These are phyloP conservation scores for Lobophora halterata DNA, from an alignment of 2,888 invertebrate genomes.

Conservation along the genomic window DNA sequence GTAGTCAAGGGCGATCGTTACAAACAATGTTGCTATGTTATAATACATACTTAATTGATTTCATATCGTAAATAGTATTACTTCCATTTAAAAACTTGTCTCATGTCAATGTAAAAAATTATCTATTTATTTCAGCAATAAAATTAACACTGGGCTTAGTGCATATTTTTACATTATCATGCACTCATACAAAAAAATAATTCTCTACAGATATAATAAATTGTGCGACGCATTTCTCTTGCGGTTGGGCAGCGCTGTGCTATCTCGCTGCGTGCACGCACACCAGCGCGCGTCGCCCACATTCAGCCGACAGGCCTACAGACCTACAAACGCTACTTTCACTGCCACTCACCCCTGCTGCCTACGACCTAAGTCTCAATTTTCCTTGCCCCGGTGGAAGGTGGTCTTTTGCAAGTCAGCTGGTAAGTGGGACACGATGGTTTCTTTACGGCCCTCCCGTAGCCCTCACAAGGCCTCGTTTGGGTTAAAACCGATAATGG, in stretches of 20 bases:
- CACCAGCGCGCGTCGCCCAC: conserved; percentile 58
- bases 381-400: conserved; percentile 29
- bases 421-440: conserved; percentile 69
- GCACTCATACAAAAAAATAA: neutral
- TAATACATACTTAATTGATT: no score
- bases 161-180: no score
- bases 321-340: conserved; percentile 74
- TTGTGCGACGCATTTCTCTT: conserved; percentile 69
- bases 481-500: conserved; percentile 45
- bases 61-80: no score
- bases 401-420: conserved; percentile 43
- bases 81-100: no score
- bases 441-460: conserved; percentile 64
- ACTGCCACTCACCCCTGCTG: conserved; percentile 41
- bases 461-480: conserved; percentile 62
- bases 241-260: conserved; percentile 58
- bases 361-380: conserved; percentile 39
- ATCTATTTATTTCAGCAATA: no score
- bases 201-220: neutral
- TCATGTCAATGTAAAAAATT: no score
- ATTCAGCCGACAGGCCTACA: conserved; percentile 64
- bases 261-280: conserved; percentile 76
- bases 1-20: conserved; percentile 2
- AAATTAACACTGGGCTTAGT: no score
- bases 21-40: neutral